Base-by-base conservation (phyloP, 2,797 vertebrate species). In the Coendou prehensilis region DNA sequence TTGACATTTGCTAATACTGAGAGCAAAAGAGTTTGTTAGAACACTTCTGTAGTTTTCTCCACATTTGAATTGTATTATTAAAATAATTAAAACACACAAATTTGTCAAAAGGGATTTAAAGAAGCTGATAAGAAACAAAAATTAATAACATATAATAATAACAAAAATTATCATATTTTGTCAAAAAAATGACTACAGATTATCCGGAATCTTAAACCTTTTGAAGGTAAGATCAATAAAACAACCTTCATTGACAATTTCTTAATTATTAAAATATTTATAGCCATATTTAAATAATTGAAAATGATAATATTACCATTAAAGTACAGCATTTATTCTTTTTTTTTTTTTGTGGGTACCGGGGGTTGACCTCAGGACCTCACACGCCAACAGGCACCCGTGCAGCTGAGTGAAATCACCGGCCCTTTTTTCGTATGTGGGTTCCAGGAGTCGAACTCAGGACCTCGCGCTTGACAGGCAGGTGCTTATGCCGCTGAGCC, bases 31-130 rank as follows among this genome's bases (percentile, higher is more conserved):
- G 20, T 80, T 75, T 52, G 15, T 50, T 78, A 33, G 20, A 26
- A 20, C n/a, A 61, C 22, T 20, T 93, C 41, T 61, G 10, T 83
- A 50, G 9, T 81, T 95, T 93, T 57, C 17, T 89, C 78, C 37
- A 69, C 50, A 90, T 87, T 73, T 90, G n/a, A 96, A 84, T 89
- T 94, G 15, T 64, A 7, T 87, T 50, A 82, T 64, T 86, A 84
- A 88, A 91, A 67, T 85, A 85, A 93, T 61, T 93, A 20, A 85
- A 94, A 89, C 54, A 47, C 2, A 37, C 6, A 54, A 69, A 26
- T 63, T 57, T 14, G 54, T 88, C 17, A 71, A 85, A 82, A 47
- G 30, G 5, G 22, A 69, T 86, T 91, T 59, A 91, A 89, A 13
- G 20, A 11, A 92, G 4, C 30, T 87, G 13, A 64, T 80, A 26